A percentile compares a stretch with the other conserved stretches of the same genome.
Evolutionary conservation across 2,797 vertebrate species (phyloP).

Genomic region (Dipus sagitta): DNA sequence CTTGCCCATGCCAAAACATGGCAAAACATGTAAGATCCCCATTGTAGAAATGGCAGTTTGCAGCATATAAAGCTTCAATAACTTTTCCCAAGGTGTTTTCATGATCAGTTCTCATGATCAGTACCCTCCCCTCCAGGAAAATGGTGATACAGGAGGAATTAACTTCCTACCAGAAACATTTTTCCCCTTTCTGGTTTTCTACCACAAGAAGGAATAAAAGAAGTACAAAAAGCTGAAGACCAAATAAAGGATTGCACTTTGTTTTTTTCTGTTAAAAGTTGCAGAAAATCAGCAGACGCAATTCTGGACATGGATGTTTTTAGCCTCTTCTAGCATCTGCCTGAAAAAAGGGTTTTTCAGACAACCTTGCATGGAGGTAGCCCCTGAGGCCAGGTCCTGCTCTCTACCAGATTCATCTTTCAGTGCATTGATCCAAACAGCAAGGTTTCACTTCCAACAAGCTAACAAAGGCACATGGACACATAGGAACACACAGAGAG

Average conservation of each 20-base stretch:
- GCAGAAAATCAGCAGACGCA: slow-evolving; percentile 45
- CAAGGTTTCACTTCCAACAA: slow-evolving; percentile 38
- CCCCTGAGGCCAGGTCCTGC: not conserved
- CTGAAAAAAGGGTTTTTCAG: slow-evolving; percentile 35
- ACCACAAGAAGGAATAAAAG: slow-evolving; percentile 36
- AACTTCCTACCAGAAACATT: not conserved
- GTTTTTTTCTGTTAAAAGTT: slow-evolving; percentile 55
- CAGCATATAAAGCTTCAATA: not conserved
- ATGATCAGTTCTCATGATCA: not conserved
- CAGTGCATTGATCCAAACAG: slow-evolving; percentile 13
- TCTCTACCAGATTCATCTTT: not conserved
- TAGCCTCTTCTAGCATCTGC: not conserved
- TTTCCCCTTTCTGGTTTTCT: slow-evolving; percentile 5
- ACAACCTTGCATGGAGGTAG: not conserved
- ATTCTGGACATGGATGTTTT: not conserved
- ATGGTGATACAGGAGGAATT: not conserved
- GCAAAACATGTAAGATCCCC: not conserved
- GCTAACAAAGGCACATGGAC: not conserved
- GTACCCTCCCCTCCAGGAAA: not conserved
- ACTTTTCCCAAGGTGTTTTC: not conserved
- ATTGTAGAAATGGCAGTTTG: not conserved
- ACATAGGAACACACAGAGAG: not conserved
- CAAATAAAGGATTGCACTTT: slow-evolving; percentile 32
- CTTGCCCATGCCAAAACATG: not conserved
- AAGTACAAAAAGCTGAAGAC: slow-evolving; percentile 27